phyloP scores from a whole-genome alignment of 2,797 vertebrate species.

The Enteromius mattozi region DNA sequence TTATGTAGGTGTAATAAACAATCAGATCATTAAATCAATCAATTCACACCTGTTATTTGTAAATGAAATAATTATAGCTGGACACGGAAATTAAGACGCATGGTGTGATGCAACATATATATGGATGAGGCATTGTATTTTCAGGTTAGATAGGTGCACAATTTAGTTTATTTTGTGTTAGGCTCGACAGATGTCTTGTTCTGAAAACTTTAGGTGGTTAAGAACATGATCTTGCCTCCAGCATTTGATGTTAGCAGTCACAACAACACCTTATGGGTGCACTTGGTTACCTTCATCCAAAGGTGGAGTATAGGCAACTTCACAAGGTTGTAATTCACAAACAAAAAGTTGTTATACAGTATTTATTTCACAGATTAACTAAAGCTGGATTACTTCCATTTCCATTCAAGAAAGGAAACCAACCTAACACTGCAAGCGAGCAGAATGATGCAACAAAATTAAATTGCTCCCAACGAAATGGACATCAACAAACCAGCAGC shows the following conservation, averaged over 20 bases:
- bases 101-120: neutral
- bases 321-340: constrained; percentile 11
- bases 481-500: neutral
- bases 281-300: constrained; percentile 7
- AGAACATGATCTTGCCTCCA: neutral
- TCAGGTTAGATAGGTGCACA: neutral
- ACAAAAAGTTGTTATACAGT: neutral
- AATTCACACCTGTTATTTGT: neutral
- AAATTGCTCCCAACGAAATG: neutral
- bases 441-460: neutral
- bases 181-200: neutral
- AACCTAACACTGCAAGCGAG: neutral
- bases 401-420: neutral
- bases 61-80: neutral
- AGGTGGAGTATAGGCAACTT: neutral
- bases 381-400: constrained; percentile 15
- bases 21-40: neutral
- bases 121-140: no score
- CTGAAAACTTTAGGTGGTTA: neutral
- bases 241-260: neutral
- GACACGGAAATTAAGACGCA: neutral
- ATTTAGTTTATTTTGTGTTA: neutral
- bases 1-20: neutral
- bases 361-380: constrained; percentile 24
- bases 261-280: neutral